A percentile compares a stretch with the other conserved stretches of the same genome.
These are phyloP conservation scores for Pipa parva DNA, from an alignment of 2,113 vertebrate species.

Conservation along the genomic window DNA sequence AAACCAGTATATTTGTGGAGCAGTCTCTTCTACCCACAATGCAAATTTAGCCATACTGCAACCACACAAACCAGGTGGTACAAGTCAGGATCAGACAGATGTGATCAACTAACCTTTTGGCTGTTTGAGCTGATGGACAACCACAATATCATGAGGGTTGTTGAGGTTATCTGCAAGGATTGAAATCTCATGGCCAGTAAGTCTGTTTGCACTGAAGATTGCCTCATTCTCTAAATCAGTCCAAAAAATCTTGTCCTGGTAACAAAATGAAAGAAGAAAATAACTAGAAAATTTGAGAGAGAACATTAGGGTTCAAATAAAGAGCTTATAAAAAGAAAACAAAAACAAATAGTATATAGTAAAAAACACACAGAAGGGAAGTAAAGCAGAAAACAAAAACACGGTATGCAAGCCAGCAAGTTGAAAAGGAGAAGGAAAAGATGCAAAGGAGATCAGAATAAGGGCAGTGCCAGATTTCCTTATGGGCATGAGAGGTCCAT, in stretches of 20 bases:
- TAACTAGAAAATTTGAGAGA: no score
- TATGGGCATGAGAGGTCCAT: no score
- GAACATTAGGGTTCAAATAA: no score
- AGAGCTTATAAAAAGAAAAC: not conserved
- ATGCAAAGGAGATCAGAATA: no score
- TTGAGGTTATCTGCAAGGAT: conserved; percentile 88
- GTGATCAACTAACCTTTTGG: conserved; percentile 72
- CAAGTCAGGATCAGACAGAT: not conserved
- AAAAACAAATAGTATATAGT: not conserved
- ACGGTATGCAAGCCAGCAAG: no score
- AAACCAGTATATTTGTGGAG: conserved; percentile 7
- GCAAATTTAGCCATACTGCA: not conserved
- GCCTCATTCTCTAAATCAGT: conserved; percentile 92
- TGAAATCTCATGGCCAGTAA: conserved; percentile 80
- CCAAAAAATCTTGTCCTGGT: conserved; percentile 92
- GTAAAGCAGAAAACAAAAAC: no score
- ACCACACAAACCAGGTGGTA: not conserved
- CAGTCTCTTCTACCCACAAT: not conserved
- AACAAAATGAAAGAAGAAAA: conserved; percentile 23
- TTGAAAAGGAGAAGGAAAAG: no score
- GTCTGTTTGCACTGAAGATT: conserved; percentile 88
- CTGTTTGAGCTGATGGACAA: conserved; percentile 91
- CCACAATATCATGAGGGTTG: conserved; percentile 89
- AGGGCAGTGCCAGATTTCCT: no score
- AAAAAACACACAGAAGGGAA: not conserved